phyloP scores from a whole-genome alignment of 2,113 vertebrate genomes.

The Pandion haliaetus region DNA sequence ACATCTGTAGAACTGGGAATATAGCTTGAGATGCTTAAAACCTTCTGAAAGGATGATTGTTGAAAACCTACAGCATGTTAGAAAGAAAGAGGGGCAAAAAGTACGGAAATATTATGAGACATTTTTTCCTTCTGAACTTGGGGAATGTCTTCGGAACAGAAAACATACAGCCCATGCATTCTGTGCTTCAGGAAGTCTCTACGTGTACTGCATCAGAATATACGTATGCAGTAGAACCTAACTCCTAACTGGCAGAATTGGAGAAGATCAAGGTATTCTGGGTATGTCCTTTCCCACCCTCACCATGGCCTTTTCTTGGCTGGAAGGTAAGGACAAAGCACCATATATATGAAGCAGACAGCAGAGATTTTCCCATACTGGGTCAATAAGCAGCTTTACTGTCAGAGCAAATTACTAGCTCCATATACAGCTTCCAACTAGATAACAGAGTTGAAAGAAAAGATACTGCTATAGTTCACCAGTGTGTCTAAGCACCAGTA shows the following conservation, averaged over 20 bases:
- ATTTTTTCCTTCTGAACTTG: not conserved
- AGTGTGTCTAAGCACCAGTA: not conserved
- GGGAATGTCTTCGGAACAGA: not conserved
- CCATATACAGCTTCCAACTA: not conserved
- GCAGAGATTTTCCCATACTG: not conserved
- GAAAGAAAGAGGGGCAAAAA: not conserved
- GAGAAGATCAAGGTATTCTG: not conserved
- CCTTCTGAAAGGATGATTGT: not conserved
- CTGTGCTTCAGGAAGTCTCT: not conserved
- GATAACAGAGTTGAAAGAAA: not conserved
- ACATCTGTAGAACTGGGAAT: not conserved
- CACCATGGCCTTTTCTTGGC: not conserved
- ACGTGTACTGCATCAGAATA: not conserved
- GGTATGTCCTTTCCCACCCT: not conserved
- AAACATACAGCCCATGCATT: not conserved
- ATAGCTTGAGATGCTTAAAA: not conserved
- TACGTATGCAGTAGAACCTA: not conserved
- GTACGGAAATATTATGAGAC: not conserved
- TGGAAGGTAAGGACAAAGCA: not conserved
- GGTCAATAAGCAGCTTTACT: not conserved
- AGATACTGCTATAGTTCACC: not conserved
- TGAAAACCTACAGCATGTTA: slow-evolving; percentile 13
- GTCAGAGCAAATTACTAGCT: not conserved
- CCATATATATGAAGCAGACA: not conserved
- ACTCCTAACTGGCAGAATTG: not conserved